Evolutionary conservation across 2,888 invertebrate genomes (phyloP).

Genomic region (Volucella zonaria): DNA sequence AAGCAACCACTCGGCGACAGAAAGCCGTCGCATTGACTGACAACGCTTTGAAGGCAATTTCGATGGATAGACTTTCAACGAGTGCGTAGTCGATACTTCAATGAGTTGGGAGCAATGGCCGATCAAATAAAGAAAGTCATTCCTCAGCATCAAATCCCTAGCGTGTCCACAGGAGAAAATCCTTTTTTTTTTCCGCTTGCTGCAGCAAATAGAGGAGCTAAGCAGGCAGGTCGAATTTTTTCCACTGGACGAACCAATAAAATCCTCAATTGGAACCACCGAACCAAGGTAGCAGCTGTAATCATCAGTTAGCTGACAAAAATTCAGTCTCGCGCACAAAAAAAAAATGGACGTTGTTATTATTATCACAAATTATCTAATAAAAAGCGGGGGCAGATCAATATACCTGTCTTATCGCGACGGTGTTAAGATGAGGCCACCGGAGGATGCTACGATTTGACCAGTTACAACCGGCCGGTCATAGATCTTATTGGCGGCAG

Average conservation of each 20-base stretch:
- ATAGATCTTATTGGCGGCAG: no score
- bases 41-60: slow-evolving; percentile 30
- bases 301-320: background rate
- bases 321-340: background rate
- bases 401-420: no score
- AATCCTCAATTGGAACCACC: no score
- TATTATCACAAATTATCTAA: slow-evolving; percentile 4
- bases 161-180: background rate
- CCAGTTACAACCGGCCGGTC: no score
- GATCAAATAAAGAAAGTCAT: slow-evolving; percentile 23
- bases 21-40: slow-evolving; percentile 27
- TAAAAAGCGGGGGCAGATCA: no score
- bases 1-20: slow-evolving; percentile 11
- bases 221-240: background rate
- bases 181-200: background rate
- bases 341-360: background rate
- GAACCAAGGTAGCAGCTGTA: background rate
- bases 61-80: slow-evolving; percentile 1
- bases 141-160: slow-evolving; percentile 11
- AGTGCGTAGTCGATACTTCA: slow-evolving; percentile 6
- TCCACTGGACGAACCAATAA: background rate
- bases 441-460: no score
- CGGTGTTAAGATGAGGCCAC: no score
- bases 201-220: slow-evolving; percentile 3
- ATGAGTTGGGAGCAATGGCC: slow-evolving; percentile 1